A percentile compares a stretch with the other conserved stretches of the same genome.
These are phyloP conservation scores for Heliopora coerulea DNA, from an alignment of 92 coral and sea anemone genomes.

Conservation along the genomic window DNA sequence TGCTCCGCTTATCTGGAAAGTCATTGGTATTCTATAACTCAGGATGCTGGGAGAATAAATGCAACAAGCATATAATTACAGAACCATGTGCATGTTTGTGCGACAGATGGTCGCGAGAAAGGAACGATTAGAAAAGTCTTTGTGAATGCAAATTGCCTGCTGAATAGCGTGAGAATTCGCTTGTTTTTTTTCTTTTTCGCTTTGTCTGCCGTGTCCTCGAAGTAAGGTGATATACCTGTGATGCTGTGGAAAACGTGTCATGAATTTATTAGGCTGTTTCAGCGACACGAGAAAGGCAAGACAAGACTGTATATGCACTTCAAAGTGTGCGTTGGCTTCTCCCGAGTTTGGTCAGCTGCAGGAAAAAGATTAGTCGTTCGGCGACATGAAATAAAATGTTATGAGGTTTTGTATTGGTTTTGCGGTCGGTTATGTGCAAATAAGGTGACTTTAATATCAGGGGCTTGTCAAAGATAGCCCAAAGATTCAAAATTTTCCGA, in stretches of 20 bases:
- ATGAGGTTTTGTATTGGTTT: slow-evolving; percentile 30
- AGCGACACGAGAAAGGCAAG: too few species aligned
- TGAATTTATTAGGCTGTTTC: too few species aligned
- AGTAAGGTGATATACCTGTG: too few species aligned
- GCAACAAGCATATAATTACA: background rate
- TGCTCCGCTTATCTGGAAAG: slow-evolving; percentile 14
- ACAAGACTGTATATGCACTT: too few species aligned
- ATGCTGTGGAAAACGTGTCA: too few species aligned
- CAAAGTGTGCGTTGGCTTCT: background rate
- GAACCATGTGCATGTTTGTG: slow-evolving; percentile 6
- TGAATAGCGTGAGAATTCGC: background rate
- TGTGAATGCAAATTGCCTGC: slow-evolving; percentile 10
- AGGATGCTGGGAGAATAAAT: background rate
- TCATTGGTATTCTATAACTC: slow-evolving; percentile 1
- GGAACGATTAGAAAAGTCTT: background rate
- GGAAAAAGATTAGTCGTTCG: slow-evolving; percentile 19
- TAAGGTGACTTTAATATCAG: slow-evolving; percentile 13
- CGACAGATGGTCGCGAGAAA: slow-evolving; percentile 2
- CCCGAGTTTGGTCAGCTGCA: slow-evolving; percentile 36
- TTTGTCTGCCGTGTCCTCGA: background rate
- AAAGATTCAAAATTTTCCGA: background rate
- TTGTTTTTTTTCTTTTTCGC: too few species aligned
- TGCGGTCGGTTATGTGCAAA: slow-evolving; percentile 25
- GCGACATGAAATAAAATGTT: slow-evolving; percentile 39
- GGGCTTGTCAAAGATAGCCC: background rate